Evolutionary conservation across 2,888 invertebrate genomes (phyloP), one percentile per base, ranked within the genome.

Genomic region (Clepsis dumicolana): DNA sequence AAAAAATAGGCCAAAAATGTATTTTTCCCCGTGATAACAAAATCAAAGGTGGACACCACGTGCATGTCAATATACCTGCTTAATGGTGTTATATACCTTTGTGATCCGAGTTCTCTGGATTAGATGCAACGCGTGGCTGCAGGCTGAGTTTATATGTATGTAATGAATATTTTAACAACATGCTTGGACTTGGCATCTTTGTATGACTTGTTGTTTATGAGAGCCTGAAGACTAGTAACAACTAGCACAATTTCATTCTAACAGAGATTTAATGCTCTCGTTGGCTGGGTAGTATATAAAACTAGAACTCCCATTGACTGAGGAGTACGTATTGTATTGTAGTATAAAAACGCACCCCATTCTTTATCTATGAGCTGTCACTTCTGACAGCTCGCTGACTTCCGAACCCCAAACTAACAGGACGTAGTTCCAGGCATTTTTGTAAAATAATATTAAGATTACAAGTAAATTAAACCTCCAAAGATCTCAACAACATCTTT

Each of bases 261-360:
- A 67, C 62, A 62, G 66, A 50, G 48, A 62, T 67, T 67, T 67
- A 67, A 67, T 57, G 62, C 62, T 52, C 67, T 63, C 53, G 62
- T 67, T 67, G 67, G 67, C 56, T 27, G 24, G 44, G 35, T 35
- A 57, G 38, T 57, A 62, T 57, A 62, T 50, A 52, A 57, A 56
- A 66, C 66, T 35, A 54, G 61, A 66, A 62, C 62, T 57, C 41
- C 21, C 38, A 56, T 27, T 56, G 38, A 57, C 62, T 38, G 48
- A 8, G 54, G 54, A 62, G n/a, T 56, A 57, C 56, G 54, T 35
- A 53, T 63, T n/a, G n/a, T n/a, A n/a, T n/a, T n/a, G n/a, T n/a
- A n/a, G n/a, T n/a, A n/a, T n/a, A n/a, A n/a, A n/a, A n/a, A n/a
- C n/a, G n/a, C n/a, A n/a, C n/a, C n/a, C n/a, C n/a, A n/a, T n/a